phyloP scores from a whole-genome alignment of 2,888 invertebrate species.

The Cheilosia urbana region DNA sequence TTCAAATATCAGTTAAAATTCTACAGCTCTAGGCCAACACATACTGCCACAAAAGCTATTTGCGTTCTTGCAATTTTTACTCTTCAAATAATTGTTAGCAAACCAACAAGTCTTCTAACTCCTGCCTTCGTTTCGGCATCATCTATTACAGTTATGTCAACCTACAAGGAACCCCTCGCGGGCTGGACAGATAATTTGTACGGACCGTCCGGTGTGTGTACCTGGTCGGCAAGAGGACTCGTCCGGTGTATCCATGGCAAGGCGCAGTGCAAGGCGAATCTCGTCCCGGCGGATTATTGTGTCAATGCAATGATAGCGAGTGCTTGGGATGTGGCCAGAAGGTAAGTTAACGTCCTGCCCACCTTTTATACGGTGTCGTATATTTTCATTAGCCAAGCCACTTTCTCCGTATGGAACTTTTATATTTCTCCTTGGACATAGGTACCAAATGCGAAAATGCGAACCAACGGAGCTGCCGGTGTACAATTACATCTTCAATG shows the following conservation, averaged over 20 bases:
- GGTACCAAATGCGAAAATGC: slow-evolving; percentile 76
- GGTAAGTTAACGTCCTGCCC: slow-evolving; percentile 78
- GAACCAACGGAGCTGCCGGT: slow-evolving; percentile 82
- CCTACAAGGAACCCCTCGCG: slow-evolving; percentile 84
- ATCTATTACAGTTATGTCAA: slow-evolving; percentile 82
- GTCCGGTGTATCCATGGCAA: slow-evolving; percentile 83
- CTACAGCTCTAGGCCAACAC: slow-evolving; percentile 48
- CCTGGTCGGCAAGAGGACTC: slow-evolving; percentile 83
- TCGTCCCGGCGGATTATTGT: slow-evolving; percentile 84
- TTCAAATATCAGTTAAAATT: slow-evolving; percentile 70
- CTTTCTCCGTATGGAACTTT: slow-evolving; percentile 33
- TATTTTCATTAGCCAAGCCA: slow-evolving; percentile 67
- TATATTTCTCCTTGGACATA: slow-evolving; percentile 11
- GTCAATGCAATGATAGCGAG: slow-evolving; percentile 84
- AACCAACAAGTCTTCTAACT: slow-evolving; percentile 20
- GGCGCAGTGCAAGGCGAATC: slow-evolving; percentile 82
- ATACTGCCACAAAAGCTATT: slow-evolving; percentile 22
- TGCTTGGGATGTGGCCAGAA: slow-evolving; percentile 83
- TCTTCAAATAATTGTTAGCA: slow-evolving; percentile 29
- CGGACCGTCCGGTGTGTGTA: slow-evolving; percentile 84
- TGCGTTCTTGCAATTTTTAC: slow-evolving; percentile 54
- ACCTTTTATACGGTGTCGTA: slow-evolving; percentile 48
- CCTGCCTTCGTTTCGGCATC: slow-evolving; percentile 25
- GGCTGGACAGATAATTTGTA: slow-evolving; percentile 84
- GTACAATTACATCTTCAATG: slow-evolving; percentile 83